A percentile compares a stretch with the other conserved stretches of the same genome.
Conservation (phyloP, 2,797 vertebrate species). For the Gallinago stenura region DNA sequence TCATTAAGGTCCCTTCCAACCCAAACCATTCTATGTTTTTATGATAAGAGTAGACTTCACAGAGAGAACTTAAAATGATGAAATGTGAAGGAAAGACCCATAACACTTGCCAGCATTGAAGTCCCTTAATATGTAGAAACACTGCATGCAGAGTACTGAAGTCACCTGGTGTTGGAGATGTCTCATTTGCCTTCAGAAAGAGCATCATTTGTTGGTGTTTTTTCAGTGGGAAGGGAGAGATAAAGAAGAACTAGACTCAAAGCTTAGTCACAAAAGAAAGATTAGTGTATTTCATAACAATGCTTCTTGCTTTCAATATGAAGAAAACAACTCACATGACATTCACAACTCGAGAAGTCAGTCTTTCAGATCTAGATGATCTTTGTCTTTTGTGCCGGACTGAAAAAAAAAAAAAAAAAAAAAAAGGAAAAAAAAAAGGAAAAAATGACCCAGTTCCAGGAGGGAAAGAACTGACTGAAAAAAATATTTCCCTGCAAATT, state of each 20-base stretch:
- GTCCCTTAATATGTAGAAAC: too few relatives aligned
- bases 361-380: neutral
- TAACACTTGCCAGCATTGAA: too few relatives aligned
- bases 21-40: too few relatives aligned
- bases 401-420: neutral
- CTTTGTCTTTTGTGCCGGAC: neutral
- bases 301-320: neutral
- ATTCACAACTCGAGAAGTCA: neutral
- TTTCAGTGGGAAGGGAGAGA: neutral
- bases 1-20: too few relatives aligned
- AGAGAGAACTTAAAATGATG: too few relatives aligned
- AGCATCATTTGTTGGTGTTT: neutral
- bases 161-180: too few relatives aligned
- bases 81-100: too few relatives aligned
- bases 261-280: neutral
- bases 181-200: too few relatives aligned
- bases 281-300: neutral
- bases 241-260: neutral
- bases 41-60: too few relatives aligned
- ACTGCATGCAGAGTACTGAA: too few relatives aligned
- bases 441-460: neutral
- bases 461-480: neutral
- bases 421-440: neutral
- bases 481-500: too few relatives aligned
- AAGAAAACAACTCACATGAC: neutral